phyloP scores from a whole-genome alignment of 2,888 invertebrate genomes.

The Poecilobothrus nobilitatus region DNA sequence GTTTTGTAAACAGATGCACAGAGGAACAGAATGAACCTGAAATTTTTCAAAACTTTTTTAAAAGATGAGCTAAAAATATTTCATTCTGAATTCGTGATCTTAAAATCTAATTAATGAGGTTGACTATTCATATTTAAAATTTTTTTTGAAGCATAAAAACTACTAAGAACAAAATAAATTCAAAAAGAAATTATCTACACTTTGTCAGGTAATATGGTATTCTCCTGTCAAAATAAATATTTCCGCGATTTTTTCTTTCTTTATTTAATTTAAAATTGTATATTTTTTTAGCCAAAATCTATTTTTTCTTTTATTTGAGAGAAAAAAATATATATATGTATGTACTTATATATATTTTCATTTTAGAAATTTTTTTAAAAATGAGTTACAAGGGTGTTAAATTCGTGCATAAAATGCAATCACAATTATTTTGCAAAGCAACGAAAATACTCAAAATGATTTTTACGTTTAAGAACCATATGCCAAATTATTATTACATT shows the following conservation, averaged over 20 bases:
- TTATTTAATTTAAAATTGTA: background rate
- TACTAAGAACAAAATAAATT: background rate
- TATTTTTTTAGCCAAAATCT: background rate
- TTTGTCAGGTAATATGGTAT: background rate
- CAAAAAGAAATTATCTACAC: background rate
- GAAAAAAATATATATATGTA: background rate
- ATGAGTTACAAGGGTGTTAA: conserved; percentile 4
- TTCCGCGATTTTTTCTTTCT: background rate
- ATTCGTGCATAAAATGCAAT: background rate
- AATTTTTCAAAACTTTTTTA: too few relatives aligned
- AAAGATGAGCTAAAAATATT: too few relatives aligned
- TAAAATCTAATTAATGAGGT: too few relatives aligned
- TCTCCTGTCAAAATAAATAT: background rate
- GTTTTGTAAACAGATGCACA: too few relatives aligned
- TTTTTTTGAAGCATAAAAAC: too few relatives aligned
- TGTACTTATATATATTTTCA: background rate
- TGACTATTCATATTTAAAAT: too few relatives aligned
- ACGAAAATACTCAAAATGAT: too few relatives aligned
- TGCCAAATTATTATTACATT: too few relatives aligned
- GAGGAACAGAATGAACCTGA: too few relatives aligned
- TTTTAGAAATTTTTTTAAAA: background rate
- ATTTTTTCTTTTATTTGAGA: background rate
- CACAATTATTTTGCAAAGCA: too few relatives aligned
- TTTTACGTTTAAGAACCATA: too few relatives aligned
- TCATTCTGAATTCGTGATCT: too few relatives aligned